Evolutionary conservation across 2,113 vertebrate species (phyloP).

Genomic region (Chlorocebus sabaeus): DNA sequence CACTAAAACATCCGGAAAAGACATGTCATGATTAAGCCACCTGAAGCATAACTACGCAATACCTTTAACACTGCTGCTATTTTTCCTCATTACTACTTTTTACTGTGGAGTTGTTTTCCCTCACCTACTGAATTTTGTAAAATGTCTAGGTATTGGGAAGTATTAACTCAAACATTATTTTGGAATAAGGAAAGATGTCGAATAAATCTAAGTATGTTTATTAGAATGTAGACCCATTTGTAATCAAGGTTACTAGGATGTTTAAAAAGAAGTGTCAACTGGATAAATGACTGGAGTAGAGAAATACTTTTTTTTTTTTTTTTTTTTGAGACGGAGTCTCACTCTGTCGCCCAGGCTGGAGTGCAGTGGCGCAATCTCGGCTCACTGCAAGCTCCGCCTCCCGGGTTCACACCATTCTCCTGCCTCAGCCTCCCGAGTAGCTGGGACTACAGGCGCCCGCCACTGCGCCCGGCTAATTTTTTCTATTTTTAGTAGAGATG

Average conservation of each 20-base stretch:
- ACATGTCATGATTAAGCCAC: background rate
- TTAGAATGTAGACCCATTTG: background rate
- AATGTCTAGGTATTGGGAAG: background rate
- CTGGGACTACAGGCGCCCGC: too few relatives aligned
- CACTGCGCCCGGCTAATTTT: too few relatives aligned
- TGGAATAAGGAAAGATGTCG: constrained; percentile 31
- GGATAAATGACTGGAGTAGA: background rate
- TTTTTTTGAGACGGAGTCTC: too few relatives aligned
- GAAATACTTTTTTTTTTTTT: background rate
- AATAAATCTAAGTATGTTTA: constrained; percentile 21
- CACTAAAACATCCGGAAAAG: background rate
- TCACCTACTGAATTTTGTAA: background rate
- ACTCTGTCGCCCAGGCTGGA: too few relatives aligned
- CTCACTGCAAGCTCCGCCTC: too few relatives aligned
- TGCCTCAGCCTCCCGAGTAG: too few relatives aligned
- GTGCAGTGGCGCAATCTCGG: too few relatives aligned
- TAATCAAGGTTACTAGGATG: constrained; percentile 27
- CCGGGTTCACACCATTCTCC: too few relatives aligned
- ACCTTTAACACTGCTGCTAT: background rate
- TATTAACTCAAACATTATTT: background rate
- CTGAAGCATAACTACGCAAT: background rate
- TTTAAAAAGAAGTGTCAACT: background rate
- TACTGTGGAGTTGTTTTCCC: background rate
- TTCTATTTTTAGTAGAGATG: too few relatives aligned
- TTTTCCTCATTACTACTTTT: background rate